These are phyloP conservation scores for Ptilodon capucinus DNA, from an alignment of 2,888 invertebrate species.

Conservation along the genomic window DNA sequence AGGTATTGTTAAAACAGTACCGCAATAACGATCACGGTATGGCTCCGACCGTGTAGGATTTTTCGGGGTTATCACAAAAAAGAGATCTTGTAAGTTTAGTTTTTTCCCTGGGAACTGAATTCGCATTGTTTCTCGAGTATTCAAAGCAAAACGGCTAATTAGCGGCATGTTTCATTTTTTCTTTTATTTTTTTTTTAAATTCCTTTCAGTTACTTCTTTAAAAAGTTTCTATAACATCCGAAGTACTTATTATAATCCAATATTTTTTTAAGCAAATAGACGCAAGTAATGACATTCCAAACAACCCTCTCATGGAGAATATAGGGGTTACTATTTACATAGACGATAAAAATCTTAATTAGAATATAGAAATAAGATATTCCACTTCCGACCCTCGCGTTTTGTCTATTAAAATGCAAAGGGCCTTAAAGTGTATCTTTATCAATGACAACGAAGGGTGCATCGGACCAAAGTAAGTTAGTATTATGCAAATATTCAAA, in stretches of 20 bases:
- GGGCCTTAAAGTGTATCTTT: slow-evolving; percentile 8
- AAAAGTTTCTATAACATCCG: too few relatives aligned
- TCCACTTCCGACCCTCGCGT: slow-evolving; percentile 10
- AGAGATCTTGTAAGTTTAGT: too few relatives aligned
- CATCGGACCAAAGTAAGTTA: slow-evolving; percentile 11
- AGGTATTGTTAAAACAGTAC: too few relatives aligned
- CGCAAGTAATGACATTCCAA: too few relatives aligned
- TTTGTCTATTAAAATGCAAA: slow-evolving; percentile 16
- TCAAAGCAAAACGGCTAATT: neutral
- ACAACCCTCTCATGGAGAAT: neutral
- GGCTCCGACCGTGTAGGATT: too few relatives aligned
- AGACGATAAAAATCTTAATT: slow-evolving; percentile 14
- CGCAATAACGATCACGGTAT: too few relatives aligned
- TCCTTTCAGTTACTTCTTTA: neutral
- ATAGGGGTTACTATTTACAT: neutral
- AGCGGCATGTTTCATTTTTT: neutral
- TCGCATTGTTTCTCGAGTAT: neutral
- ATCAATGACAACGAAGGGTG: slow-evolving; percentile 13
- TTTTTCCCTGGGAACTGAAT: too few relatives aligned
- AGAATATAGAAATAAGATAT: slow-evolving; percentile 14
- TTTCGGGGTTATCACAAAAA: too few relatives aligned
- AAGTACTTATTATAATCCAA: too few relatives aligned
- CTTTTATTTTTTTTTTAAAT: too few relatives aligned
- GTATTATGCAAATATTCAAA: slow-evolving; percentile 21
- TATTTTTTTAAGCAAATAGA: too few relatives aligned